These are phyloP conservation scores for Pardosa pseudoannulata DNA, from an alignment of 2,888 invertebrate species.

Conservation along the genomic window DNA sequence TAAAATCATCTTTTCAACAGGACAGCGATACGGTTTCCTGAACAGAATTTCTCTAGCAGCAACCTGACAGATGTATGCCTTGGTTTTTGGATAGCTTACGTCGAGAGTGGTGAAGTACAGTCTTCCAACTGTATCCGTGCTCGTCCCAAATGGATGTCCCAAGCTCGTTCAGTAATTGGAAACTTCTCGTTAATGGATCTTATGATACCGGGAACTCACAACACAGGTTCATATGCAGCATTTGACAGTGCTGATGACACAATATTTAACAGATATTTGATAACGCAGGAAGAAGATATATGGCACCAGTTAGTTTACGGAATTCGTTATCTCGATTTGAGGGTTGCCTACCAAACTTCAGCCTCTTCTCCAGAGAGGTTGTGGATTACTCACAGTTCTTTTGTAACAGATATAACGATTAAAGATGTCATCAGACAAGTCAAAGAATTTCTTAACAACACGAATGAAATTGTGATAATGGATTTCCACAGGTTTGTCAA, in stretches of 20 bases:
- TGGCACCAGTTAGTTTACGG: slow-evolving; percentile 91
- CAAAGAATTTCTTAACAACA: slow-evolving; percentile 82
- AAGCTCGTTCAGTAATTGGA: slow-evolving; percentile 36
- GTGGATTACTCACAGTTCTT: slow-evolving; percentile 75
- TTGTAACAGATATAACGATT: slow-evolving; percentile 73
- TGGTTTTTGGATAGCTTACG: slow-evolving; percentile 52
- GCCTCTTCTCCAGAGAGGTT: slow-evolving; percentile 47
- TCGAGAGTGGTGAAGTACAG: slow-evolving; percentile 14
- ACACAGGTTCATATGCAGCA: slow-evolving; percentile 75
- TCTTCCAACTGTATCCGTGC: slow-evolving; percentile 61
- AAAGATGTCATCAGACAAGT: slow-evolving; percentile 81
- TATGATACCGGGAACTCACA: slow-evolving; percentile 74
- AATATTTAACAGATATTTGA: slow-evolving; percentile 67
- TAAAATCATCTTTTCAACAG: slow-evolving; percentile 73
- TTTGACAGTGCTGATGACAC: slow-evolving; percentile 78
- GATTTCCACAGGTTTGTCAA: slow-evolving; percentile 89
- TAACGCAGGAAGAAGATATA: slow-evolving; percentile 86
- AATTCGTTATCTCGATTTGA: slow-evolving; percentile 80
- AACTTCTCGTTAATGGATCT: slow-evolving; percentile 60
- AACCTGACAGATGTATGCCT: slow-evolving; percentile 64
- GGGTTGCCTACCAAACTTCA: slow-evolving; percentile 67
- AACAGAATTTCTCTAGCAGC: slow-evolving; percentile 67
- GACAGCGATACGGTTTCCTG: slow-evolving; percentile 75
- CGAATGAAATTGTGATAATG: slow-evolving; percentile 81
- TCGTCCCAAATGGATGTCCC: slow-evolving; percentile 73